Evolutionary conservation across 1,140 invertebrate species (phyloP).

Genomic region (Leptinotarsa texana): DNA sequence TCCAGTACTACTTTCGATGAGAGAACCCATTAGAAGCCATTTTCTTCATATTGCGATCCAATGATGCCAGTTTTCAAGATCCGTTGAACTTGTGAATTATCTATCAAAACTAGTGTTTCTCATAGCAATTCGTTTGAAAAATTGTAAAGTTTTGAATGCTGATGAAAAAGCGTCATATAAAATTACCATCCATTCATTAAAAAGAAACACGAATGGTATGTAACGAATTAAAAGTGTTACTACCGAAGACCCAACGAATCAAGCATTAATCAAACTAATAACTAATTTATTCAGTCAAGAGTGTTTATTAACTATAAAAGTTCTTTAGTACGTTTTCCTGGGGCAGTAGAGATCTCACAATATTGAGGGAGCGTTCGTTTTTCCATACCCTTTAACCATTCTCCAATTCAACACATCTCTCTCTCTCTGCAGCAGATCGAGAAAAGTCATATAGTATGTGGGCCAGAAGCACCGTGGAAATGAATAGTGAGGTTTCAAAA

Average conservation of each 20-base stretch:
- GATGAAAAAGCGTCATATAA: no score
- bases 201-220: background rate
- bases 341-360: slow-evolving; percentile 6
- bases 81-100: no score
- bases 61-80: no score
- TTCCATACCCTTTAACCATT: slow-evolving; percentile 8
- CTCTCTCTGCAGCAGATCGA: background rate
- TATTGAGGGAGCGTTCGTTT: slow-evolving; percentile 17
- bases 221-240: background rate
- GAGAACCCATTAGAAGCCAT: no score
- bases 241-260: slow-evolving; percentile 4
- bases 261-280: slow-evolving; percentile 17
- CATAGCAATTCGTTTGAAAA: no score
- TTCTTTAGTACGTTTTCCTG: background rate
- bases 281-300: slow-evolving; percentile 12
- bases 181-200: background rate
- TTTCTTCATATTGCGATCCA: no score
- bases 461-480: background rate
- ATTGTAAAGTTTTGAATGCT: no score
- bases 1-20: no score
- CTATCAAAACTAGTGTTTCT: no score
- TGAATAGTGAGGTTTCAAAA: no score
- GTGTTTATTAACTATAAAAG: slow-evolving; percentile 13
- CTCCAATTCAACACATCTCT: background rate
- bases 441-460: background rate